Conservation (phyloP, 2,888 invertebrate species). For the Acholoe squamosa region DNA sequence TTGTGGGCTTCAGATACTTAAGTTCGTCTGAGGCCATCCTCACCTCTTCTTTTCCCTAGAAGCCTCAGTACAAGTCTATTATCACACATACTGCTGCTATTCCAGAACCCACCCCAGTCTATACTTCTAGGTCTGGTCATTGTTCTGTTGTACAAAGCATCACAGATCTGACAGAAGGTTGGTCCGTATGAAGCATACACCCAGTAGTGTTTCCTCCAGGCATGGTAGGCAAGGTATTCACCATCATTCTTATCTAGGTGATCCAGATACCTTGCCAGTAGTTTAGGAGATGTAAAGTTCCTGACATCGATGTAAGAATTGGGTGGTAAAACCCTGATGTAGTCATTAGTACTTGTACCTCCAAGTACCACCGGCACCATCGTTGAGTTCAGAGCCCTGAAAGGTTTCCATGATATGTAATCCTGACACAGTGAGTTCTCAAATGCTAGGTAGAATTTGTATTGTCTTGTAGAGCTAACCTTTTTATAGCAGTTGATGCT, state of each 20-base stretch:
- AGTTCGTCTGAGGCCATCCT: too few species aligned
- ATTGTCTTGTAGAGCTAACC: not conserved
- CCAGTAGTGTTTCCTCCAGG: not conserved
- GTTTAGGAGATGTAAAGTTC: slow-evolving; percentile 93
- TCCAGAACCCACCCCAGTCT: not conserved
- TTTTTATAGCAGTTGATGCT: not conserved
- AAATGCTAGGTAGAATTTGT: slow-evolving; percentile 70
- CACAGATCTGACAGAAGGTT: not conserved
- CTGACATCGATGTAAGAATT: slow-evolving; percentile 96
- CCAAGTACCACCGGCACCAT: slow-evolving; percentile 67
- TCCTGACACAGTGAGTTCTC: slow-evolving; percentile 70
- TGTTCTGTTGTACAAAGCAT: not conserved
- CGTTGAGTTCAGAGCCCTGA: not conserved
- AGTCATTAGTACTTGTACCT: slow-evolving; percentile 53
- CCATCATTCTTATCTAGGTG: slow-evolving; percentile 85
- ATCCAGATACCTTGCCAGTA: slow-evolving; percentile 93
- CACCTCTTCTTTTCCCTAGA: too few species aligned
- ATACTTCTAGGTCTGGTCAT: not conserved
- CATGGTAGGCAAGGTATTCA: not conserved
- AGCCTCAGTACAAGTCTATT: too few species aligned
- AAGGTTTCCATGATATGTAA: slow-evolving; percentile 70
- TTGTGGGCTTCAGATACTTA: too few species aligned
- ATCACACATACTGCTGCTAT: not conserved
- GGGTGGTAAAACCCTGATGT: slow-evolving; percentile 58
- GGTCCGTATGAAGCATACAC: not conserved